Evolutionary conservation across 1,140 invertebrate genomes (phyloP).

Genomic region (Druon quercuslanigerum): DNA sequence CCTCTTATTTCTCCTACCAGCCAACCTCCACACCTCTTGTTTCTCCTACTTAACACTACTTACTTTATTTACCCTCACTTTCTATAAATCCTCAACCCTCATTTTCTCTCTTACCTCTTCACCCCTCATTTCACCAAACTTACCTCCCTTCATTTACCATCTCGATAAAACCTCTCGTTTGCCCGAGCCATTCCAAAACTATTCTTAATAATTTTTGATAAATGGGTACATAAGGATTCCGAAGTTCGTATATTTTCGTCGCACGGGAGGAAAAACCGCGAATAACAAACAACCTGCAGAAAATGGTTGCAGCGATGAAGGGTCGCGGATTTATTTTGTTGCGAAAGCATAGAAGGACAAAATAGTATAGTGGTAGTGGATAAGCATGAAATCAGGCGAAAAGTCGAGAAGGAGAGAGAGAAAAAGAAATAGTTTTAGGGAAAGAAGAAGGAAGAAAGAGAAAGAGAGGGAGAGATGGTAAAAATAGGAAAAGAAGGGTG

Average conservation of each 20-base stretch:
- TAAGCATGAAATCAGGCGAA: constrained; percentile 43
- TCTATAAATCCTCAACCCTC: too few species aligned
- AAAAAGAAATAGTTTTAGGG: constrained; percentile 32
- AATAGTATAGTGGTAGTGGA: not conserved
- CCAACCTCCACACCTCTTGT: too few species aligned
- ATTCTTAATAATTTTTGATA: too few species aligned
- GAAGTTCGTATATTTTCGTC: not conserved
- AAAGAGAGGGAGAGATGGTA: constrained; percentile 33
- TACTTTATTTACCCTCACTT: too few species aligned
- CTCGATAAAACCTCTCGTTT: too few species aligned
- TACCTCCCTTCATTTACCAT: too few species aligned
- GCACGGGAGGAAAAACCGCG: not conserved
- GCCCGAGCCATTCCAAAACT: too few species aligned
- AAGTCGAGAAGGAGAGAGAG: constrained; percentile 50
- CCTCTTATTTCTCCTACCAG: too few species aligned
- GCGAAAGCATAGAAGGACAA: not conserved
- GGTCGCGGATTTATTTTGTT: constrained; percentile 18
- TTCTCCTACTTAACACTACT: too few species aligned
- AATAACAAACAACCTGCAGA: constrained; percentile 9
- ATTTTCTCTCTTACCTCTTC: too few species aligned
- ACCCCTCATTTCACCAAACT: too few species aligned
- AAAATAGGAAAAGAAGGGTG: constrained; percentile 35
- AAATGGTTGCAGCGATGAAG: constrained; percentile 18
- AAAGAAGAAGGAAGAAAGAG: constrained; percentile 43
- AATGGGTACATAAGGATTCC: not conserved